A percentile compares a stretch with the other conserved stretches of the same genome.
Evolutionary conservation across 2,888 invertebrate genomes (phyloP).

Genomic region (Scaptomyza reducta): DNA sequence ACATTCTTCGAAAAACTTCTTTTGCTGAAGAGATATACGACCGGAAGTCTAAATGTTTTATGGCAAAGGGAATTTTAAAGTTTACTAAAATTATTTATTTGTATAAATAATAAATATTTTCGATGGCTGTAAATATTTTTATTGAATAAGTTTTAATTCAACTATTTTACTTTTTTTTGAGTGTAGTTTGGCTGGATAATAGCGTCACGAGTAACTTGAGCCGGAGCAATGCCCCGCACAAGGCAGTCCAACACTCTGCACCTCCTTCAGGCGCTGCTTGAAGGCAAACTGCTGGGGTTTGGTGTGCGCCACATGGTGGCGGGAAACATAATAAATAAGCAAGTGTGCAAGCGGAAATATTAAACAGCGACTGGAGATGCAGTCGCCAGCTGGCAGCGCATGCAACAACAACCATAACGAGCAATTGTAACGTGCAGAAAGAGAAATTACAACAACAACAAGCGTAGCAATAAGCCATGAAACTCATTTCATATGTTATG

Average conservation of each 20-base stretch:
- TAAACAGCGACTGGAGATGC: constrained; percentile 69
- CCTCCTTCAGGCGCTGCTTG: neutral
- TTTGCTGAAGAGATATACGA: too few relatives aligned
- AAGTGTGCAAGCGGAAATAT: constrained; percentile 79
- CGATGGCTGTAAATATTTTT: too few relatives aligned
- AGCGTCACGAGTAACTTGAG: constrained; percentile 49
- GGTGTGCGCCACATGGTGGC: constrained; percentile 63
- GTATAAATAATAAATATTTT: too few relatives aligned
- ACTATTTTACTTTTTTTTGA: neutral
- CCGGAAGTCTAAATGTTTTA: too few relatives aligned
- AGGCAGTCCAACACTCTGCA: neutral
- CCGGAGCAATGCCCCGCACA: constrained; percentile 13
- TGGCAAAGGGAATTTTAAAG: too few relatives aligned
- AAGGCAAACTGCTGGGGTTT: constrained; percentile 1
- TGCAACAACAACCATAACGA: constrained; percentile 13
- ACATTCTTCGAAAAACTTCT: too few relatives aligned
- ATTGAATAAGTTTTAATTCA: too few relatives aligned
- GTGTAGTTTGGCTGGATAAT: constrained; percentile 46
- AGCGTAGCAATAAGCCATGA: constrained; percentile 32
- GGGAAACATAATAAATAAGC: constrained; percentile 76
- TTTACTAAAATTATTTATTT: too few relatives aligned
- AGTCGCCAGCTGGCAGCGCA: constrained; percentile 53
- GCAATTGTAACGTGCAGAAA: constrained; percentile 11
- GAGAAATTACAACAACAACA: constrained; percentile 35
- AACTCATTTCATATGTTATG: constrained; percentile 74